Conservation (phyloP, 2,797 vertebrate species). For the Triplophysa bombifrons region DNA sequence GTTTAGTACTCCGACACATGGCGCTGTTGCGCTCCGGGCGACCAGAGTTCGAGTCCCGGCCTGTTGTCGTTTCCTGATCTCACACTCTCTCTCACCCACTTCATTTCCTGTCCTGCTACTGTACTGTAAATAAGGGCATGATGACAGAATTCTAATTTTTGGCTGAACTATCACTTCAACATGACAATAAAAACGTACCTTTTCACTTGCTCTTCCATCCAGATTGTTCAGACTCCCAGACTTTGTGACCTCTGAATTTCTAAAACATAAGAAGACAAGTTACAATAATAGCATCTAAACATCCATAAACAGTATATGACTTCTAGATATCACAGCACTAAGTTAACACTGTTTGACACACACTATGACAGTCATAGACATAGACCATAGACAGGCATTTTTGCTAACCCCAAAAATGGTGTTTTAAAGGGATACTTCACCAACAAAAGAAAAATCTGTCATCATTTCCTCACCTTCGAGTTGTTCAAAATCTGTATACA, state of each 20-base stretch:
- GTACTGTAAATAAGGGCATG: too few relatives aligned
- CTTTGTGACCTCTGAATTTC: slow-evolving; percentile 73
- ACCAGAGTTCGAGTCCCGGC: too few relatives aligned
- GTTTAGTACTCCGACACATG: too few relatives aligned
- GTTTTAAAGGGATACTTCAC: not conserved
- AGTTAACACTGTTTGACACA: not conserved
- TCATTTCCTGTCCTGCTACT: too few relatives aligned
- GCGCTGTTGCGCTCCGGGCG: too few relatives aligned
- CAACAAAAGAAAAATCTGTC: too few relatives aligned
- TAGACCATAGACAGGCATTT: not conserved
- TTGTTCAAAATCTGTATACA: too few relatives aligned
- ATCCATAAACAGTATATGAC: not conserved
- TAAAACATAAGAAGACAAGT: slow-evolving; percentile 56
- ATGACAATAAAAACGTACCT: slow-evolving; percentile 66
- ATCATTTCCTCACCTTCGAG: too few relatives aligned
- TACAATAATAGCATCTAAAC: not conserved
- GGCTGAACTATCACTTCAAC: too few relatives aligned
- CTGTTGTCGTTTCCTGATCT: too few relatives aligned
- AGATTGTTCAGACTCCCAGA: slow-evolving; percentile 81
- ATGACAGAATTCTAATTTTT: too few relatives aligned
- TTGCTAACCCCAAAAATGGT: slow-evolving; percentile 1
- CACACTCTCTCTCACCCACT: too few relatives aligned
- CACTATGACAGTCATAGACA: not conserved
- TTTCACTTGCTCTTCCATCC: slow-evolving; percentile 75
- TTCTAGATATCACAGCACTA: not conserved